These are phyloP conservation scores for Zootoca vivipara DNA, from an alignment of 2,113 vertebrate species.

Conservation along the genomic window DNA sequence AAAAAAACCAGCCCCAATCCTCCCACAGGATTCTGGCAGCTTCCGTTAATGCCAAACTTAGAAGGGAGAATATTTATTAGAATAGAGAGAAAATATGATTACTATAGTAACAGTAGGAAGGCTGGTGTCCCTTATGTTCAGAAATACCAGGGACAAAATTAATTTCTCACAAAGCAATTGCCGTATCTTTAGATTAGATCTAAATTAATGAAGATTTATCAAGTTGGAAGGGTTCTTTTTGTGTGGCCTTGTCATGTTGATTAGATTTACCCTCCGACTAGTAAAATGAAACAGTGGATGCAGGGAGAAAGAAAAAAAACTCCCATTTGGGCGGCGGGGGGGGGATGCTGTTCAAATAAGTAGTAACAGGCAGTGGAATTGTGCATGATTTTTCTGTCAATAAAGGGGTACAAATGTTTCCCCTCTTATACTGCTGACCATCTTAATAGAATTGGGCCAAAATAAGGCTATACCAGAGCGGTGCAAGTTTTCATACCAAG, in stretches of 20 bases:
- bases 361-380: not conserved
- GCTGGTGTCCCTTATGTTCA: slow-evolving; percentile 25
- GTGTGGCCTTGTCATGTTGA: slow-evolving; percentile 40
- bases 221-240: slow-evolving; percentile 34
- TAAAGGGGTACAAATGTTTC: not conserved
- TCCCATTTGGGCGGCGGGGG: slow-evolving; percentile 10
- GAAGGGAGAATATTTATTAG: not conserved
- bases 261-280: slow-evolving; percentile 32
- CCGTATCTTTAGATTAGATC: slow-evolving; percentile 42
- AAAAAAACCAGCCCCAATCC: slow-evolving; percentile 1
- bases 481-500: too few relatives aligned
- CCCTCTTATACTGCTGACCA: not conserved
- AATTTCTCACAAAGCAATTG: slow-evolving; percentile 37
- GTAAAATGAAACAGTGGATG: slow-evolving; percentile 14
- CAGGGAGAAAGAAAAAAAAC: not conserved
- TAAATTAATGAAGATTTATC: slow-evolving; percentile 58
- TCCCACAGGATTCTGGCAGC: not conserved
- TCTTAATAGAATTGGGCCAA: too few relatives aligned
- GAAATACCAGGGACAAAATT: slow-evolving; percentile 47
- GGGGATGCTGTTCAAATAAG: not conserved
- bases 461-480: too few relatives aligned
- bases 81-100: slow-evolving; percentile 2
- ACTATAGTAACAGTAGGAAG: slow-evolving; percentile 18
- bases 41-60: slow-evolving; percentile 27
- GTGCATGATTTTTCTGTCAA: not conserved